Percentiles rank a stretch among this genome's conserved stretches.
These are phyloP conservation scores for Drosophila repleta DNA, from an alignment of 1,140 invertebrate genomes.

Conservation along the genomic window DNA sequence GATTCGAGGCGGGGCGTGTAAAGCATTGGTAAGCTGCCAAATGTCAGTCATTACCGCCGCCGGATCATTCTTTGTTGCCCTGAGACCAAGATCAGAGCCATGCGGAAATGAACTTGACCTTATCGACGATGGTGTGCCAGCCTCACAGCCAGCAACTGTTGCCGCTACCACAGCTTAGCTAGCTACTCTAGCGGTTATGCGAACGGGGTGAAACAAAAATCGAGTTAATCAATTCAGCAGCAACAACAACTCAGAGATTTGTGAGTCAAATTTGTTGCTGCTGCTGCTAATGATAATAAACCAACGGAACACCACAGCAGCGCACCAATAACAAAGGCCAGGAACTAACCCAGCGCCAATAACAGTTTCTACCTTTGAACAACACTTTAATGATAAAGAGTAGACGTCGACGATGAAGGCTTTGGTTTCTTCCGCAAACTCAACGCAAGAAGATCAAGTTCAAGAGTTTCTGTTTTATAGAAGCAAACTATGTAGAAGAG, in stretches of 20 bases:
- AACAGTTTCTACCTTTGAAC: constrained; percentile 8
- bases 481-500: constrained; percentile 44
- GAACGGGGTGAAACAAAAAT: constrained; percentile 54
- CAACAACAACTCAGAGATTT: constrained; percentile 57
- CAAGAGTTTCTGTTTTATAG: constrained; percentile 37
- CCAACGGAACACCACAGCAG: constrained; percentile 60
- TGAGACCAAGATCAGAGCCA: constrained; percentile 33
- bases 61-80: constrained; percentile 31
- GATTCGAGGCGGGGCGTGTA: not conserved
- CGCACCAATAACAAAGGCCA: constrained; percentile 38
- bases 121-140: constrained; percentile 51
- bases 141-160: constrained; percentile 27
- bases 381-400: constrained; percentile 6
- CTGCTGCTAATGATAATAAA: constrained; percentile 62
- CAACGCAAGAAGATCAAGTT: constrained; percentile 67
- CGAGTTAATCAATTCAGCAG: constrained; percentile 65
- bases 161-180: constrained; percentile 29
- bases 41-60: constrained; percentile 18
- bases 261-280: constrained; percentile 67
- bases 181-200: constrained; percentile 37
- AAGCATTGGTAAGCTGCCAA: constrained; percentile 18
- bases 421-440: constrained; percentile 53
- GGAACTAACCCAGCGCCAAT: not conserved
- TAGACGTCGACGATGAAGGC: constrained; percentile 32
- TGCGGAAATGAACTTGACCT: constrained; percentile 80